phyloP scores from a whole-genome alignment of 2,113 vertebrate genomes.

The Butastur rufipennis region DNA sequence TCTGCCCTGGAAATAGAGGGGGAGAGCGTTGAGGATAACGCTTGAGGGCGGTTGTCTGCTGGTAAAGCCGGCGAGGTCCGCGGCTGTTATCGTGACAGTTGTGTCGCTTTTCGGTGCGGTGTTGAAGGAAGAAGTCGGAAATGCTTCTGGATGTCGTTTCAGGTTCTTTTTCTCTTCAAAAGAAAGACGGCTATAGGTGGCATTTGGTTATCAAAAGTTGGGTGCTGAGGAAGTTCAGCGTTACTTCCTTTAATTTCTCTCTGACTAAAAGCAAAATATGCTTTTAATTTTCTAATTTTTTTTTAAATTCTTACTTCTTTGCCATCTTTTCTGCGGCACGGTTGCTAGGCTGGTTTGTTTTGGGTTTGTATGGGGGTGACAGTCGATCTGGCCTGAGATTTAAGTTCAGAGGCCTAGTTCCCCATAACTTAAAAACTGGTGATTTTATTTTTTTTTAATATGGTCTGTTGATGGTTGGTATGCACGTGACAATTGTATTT shows the following conservation, averaged over 20 bases:
- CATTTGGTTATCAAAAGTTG: neutral
- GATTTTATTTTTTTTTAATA: neutral
- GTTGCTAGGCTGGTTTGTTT: neutral
- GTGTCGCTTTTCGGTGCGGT: neutral
- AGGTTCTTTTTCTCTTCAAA: neutral
- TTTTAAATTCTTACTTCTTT: neutral
- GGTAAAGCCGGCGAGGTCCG: neutral
- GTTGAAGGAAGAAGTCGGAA: neutral
- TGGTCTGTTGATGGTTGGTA: accelerated
- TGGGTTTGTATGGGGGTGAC: neutral
- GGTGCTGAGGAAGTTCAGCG: neutral
- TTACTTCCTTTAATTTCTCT: neutral
- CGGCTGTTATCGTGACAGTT: neutral
- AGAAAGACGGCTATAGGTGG: accelerated
- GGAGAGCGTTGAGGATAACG: accelerated
- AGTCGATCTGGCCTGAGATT: neutral
- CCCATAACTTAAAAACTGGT: neutral
- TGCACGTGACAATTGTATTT: neutral
- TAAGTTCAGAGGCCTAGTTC: neutral
- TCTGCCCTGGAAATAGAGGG: too few relatives aligned
- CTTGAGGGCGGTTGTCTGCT: neutral
- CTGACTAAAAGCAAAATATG: accelerated
- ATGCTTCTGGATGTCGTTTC: accelerated
- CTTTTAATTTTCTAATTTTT: neutral
- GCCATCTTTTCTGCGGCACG: accelerated